Conservation (phyloP, 2,113 vertebrate genomes). For the Glaucidium brasilianum region DNA sequence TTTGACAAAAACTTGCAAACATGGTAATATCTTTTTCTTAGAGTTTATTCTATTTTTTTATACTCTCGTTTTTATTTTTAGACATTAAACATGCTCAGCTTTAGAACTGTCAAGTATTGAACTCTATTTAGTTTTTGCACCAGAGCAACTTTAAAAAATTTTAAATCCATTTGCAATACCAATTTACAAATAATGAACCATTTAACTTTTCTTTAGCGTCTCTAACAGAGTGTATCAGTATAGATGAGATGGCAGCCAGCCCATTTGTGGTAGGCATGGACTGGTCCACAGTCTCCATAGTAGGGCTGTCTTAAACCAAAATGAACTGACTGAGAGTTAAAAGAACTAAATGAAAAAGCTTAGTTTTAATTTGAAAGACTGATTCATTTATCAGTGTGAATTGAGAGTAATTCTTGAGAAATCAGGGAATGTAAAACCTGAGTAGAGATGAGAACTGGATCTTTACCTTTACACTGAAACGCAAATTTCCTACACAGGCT, state of each 20-base stretch:
- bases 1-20: background rate
- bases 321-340: background rate
- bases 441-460: background rate
- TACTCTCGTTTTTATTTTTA: background rate
- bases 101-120: background rate
- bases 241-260: background rate
- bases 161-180: background rate
- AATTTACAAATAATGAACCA: background rate
- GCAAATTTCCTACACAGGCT: background rate
- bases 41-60: background rate
- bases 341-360: background rate
- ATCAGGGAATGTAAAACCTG: background rate
- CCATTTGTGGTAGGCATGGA: background rate
- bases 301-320: background rate
- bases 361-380: background rate
- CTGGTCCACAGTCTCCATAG: background rate
- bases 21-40: background rate
- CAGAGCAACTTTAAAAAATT: background rate
- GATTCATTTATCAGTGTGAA: background rate
- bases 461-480: background rate
- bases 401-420: background rate
- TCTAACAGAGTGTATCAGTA: background rate
- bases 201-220: background rate
- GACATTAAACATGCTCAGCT: background rate
- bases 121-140: background rate